Evolutionary conservation across 2,797 vertebrate genomes (phyloP).

Genomic region (Argyrosomus regius): DNA sequence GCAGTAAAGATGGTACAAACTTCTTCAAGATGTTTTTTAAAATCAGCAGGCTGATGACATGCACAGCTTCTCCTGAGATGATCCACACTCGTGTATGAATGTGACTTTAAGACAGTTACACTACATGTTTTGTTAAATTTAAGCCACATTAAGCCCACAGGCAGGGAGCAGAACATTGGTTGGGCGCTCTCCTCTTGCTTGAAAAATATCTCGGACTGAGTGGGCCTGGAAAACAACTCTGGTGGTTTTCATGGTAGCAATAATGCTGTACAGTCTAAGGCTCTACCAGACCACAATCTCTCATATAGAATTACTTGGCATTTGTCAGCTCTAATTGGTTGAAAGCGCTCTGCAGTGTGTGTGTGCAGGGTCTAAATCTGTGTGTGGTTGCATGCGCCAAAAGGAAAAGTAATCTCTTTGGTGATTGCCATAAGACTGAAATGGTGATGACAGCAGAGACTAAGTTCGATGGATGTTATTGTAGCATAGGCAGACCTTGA

Average conservation of each 20-base stretch:
- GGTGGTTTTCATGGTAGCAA: conserved; percentile 65
- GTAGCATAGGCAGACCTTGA: conserved; percentile 23
- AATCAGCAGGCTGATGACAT: conserved; percentile 5
- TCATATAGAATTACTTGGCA: conserved; percentile 72
- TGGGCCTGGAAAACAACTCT: conserved; percentile 64
- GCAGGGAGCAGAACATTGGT: conserved; percentile 36
- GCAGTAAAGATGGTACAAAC: not conserved
- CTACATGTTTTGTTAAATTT: conserved; percentile 40
- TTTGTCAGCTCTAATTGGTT: conserved; percentile 67
- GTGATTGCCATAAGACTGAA: conserved; percentile 35
- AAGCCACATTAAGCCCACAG: conserved; percentile 38
- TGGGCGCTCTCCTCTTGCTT: conserved; percentile 21
- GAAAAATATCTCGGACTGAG: conserved; percentile 60
- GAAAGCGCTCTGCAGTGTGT: conserved; percentile 32
- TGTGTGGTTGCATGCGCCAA: conserved; percentile 39
- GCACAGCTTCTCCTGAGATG: conserved; percentile 1
- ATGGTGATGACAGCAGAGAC: conserved; percentile 52
- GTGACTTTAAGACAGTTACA: conserved; percentile 7
- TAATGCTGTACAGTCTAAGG: conserved; percentile 54
- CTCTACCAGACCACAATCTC: conserved; percentile 64
- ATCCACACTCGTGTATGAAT: conserved; percentile 5
- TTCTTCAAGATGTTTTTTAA: not conserved
- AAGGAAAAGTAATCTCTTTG: conserved; percentile 49
- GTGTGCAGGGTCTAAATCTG: conserved; percentile 29
- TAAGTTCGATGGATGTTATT: conserved; percentile 45